Conservation (phyloP, 2,797 vertebrate species). For the Enteromius radiatus region DNA sequence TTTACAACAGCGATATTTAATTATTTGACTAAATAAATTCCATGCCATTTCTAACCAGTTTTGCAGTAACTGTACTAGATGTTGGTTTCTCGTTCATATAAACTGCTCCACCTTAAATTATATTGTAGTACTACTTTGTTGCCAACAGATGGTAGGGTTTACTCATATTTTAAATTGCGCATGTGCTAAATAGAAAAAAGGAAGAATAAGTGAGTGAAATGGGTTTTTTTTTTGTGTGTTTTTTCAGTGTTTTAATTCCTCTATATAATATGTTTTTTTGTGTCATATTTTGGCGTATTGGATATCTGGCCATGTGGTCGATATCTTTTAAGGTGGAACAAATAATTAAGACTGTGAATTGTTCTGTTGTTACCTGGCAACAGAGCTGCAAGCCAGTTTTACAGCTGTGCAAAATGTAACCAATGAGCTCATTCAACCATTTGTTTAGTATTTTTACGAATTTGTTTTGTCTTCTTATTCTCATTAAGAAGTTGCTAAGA, state of each 20-base stretch:
- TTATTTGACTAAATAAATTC: not conserved
- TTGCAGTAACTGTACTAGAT: not conserved
- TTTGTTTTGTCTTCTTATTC: too few species aligned
- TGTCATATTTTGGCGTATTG: not conserved
- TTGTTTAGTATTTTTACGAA: not conserved
- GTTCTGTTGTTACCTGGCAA: conserved; percentile 17
- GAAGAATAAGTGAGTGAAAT: too few species aligned
- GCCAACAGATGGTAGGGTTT: conserved; percentile 15
- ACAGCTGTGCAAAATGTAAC: not conserved
- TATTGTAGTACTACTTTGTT: not conserved
- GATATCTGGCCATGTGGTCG: not conserved
- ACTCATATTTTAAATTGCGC: not conserved
- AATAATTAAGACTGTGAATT: not conserved
- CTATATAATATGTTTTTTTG: not conserved
- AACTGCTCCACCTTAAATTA: conserved; percentile 22
- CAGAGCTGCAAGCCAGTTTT: not conserved
- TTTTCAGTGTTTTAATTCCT: not conserved
- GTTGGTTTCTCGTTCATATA: not conserved
- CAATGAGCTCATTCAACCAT: not conserved
- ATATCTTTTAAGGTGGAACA: conserved; percentile 22
- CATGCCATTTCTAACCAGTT: not conserved
- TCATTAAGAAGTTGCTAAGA: not conserved
- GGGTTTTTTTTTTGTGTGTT: too few species aligned
- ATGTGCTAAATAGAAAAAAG: not conserved
- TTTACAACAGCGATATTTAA: not conserved